Evolutionary conservation across 2,888 invertebrate genomes (phyloP), one percentile per base, ranked within the genome.

Genomic region (Andrena fulva): DNA sequence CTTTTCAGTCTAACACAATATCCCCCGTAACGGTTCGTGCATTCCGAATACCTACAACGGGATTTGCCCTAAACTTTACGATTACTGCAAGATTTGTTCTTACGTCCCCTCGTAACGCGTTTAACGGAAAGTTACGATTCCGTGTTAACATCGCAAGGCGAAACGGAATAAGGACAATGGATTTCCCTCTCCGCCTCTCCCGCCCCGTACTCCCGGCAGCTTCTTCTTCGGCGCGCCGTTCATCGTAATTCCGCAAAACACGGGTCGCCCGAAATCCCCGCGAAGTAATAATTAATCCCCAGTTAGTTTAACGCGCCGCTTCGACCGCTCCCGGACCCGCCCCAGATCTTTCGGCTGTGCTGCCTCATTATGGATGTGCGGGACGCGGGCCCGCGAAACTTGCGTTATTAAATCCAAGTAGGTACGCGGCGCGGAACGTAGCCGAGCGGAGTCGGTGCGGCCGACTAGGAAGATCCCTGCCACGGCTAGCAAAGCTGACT

Each of bases 341-440:
- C 42, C 59, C 50, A 48, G 60, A 50, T 70, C 62, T 68, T 54
- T 59, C 60, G n/a, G 0, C 4, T 10, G 56, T 3, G 60, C 35
- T 12, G 48, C 33, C 31, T 31, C 8, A 29, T 82, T 62, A 63
- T 77, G 63, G 77, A 70, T 50, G 77, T 31, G 67, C 42, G 77
- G 66, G 74, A 78, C 73, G 76, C 70, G 68, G 48, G 35, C 27
- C 48, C 29, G 67, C 54, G 82, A 66, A 76, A 77, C 80, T 79
- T 63, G 67, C 73, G 84, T 86, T 86, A 88, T 87, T 88, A 88
- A 88, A 88, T 87, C 76, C 81, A 84, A 81, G 69, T 85, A 16
- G 12, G 42, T 5, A 78, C 73, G 68, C 60, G 83, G 60, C 56
- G 71, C 66, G 69, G 48, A 76, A 73, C 80, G 76, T 33, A 75